Base-by-base conservation (phyloP, 2,113 vertebrate genomes). In the Cyanocitta stelleri region DNA sequence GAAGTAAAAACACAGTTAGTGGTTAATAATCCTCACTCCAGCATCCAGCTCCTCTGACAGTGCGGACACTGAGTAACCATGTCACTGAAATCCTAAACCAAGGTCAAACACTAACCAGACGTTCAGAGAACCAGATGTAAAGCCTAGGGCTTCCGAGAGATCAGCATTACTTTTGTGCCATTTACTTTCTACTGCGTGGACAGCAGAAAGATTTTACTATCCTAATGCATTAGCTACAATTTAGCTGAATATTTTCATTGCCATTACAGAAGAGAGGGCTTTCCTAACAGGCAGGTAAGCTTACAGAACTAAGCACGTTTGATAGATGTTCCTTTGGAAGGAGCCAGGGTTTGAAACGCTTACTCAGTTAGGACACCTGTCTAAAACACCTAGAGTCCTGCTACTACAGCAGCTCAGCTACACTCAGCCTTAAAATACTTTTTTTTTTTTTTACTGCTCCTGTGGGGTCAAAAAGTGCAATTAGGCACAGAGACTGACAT, bases 381-480 rank as follows among this genome's bases (percentile, higher is more conserved):
- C 63, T 75, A 64, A 69, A 87, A 74, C 33, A 90, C 24, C 37
- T 55, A 5, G 56, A 79, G 51, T 32, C 79, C 59, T 46, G 46
- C 75, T 93, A 86, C 85, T 92, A 56, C 52, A 63, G 77, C 11
- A 75, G 64, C 61, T 78, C 55, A 74, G 87, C 63, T 93, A 43
- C 51, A 87, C 43, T 89, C 85, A 69, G 54, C 15, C 58, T 89
- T 90, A 66, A 84, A 78, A 95, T 55, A 10, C 22, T 12, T 5
- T 82, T 85, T 87, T 44, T 43, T 43, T 51, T 72, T 71, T 24
- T 21, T 22, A 69, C 27, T 67, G 83, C 63, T 90, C 52, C 76
- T 63, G 23, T 20, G 48, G 90, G 90, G 83, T 95, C 79, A 93
- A 39, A 69, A 86, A 89, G 68, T 17, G 27, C 83, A 92, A 78